phyloP scores from a whole-genome alignment of 2,797 vertebrate genomes.

The Siniperca obscura region DNA sequence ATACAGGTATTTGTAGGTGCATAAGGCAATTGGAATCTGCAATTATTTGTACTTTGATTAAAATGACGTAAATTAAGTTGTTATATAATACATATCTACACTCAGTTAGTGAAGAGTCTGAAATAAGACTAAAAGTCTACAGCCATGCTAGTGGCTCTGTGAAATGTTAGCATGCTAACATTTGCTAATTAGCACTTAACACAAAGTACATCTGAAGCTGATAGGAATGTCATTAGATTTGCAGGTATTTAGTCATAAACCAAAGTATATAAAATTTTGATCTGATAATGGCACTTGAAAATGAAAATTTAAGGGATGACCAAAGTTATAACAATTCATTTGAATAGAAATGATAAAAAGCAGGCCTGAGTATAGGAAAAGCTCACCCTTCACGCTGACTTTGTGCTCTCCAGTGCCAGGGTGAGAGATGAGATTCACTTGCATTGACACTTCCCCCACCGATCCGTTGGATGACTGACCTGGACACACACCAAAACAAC shows the following conservation, averaged over 20 bases:
- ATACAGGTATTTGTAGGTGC: too few species aligned
- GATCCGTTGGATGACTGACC: conserved; percentile 90
- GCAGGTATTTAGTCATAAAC: not conserved
- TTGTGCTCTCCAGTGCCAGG: conserved; percentile 97
- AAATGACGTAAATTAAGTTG: too few species aligned
- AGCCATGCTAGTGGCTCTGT: too few species aligned
- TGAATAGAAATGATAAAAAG: conserved; percentile 39
- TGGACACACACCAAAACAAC: conserved; percentile 81
- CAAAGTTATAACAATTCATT: not conserved
- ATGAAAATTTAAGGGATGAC: not conserved
- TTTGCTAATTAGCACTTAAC: not conserved
- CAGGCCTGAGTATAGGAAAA: conserved; percentile 29
- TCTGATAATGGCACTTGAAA: not conserved
- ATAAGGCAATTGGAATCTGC: too few species aligned
- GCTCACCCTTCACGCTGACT: conserved; percentile 92
- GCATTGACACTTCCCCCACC: conserved; percentile 94
- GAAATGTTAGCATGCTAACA: too few species aligned
- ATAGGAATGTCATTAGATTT: not conserved
- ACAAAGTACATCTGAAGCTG: too few species aligned
- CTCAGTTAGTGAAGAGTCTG: too few species aligned
- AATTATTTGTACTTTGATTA: too few species aligned
- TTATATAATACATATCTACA: too few species aligned
- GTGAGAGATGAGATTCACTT: conserved; percentile 93
- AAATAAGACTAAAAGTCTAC: too few species aligned
- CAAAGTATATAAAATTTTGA: not conserved